A percentile compares a stretch with the other conserved stretches of the same genome.
Conservation (phyloP, 2,797 vertebrate species). For the Dicrostonyx torquatus region DNA sequence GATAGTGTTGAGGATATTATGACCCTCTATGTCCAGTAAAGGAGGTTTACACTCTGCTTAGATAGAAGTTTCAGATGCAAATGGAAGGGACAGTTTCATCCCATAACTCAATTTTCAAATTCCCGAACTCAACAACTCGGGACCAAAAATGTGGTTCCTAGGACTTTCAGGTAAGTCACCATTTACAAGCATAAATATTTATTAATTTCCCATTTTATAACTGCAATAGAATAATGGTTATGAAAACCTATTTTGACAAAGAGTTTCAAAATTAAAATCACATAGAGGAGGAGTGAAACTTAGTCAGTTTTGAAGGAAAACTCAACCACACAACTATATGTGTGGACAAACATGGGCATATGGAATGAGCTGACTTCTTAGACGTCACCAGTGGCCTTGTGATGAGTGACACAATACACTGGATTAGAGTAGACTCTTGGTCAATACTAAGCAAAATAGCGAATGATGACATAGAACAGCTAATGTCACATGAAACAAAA, state of each 20-base stretch:
- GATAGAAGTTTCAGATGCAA: background rate
- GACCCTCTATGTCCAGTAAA: background rate
- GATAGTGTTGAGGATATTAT: background rate
- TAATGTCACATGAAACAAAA: background rate
- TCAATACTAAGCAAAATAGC: background rate
- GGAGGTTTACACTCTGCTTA: background rate
- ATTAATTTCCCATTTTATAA: constrained; percentile 1
- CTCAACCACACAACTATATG: background rate
- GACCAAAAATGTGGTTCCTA: background rate
- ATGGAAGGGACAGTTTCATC: background rate
- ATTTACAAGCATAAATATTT: background rate
- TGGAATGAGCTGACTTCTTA: background rate
- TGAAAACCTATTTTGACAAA: constrained; percentile 1
- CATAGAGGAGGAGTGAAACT: constrained; percentile 20
- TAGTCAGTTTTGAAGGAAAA: background rate
- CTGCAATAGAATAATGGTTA: background rate
- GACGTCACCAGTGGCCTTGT: background rate
- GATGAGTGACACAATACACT: background rate
- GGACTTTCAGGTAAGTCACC: background rate
- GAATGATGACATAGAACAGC: background rate
- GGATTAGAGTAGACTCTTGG: background rate
- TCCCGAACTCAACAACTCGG: background rate
- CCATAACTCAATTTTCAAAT: background rate
- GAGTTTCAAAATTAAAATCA: constrained; percentile 18
- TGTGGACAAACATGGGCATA: background rate